Evolutionary conservation across 2,113 vertebrate genomes (phyloP).

Genomic region (Nothoprocta perdicaria): DNA sequence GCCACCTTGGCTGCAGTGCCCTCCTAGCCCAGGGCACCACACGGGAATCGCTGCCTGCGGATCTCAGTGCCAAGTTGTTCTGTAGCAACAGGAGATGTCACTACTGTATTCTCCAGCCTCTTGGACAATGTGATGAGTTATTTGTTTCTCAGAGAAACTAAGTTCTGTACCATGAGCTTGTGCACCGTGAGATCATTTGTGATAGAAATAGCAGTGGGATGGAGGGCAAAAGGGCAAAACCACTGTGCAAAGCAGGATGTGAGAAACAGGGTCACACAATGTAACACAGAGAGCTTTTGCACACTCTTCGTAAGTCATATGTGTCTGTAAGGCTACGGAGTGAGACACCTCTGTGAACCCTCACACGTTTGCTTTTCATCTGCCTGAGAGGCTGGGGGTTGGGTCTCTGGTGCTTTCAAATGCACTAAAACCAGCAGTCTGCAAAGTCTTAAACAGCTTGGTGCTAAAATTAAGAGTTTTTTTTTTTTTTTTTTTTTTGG

Average conservation of each 20-base stretch:
- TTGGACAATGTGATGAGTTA: rapidly evolving
- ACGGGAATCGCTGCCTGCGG: background rate
- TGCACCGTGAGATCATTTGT: rapidly evolving
- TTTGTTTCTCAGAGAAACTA: background rate
- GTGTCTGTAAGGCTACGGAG: rapidly evolving
- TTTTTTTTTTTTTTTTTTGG: too few relatives aligned
- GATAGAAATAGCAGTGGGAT: background rate
- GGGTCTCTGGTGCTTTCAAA: rapidly evolving
- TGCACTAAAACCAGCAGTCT: rapidly evolving
- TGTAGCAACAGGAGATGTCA: background rate
- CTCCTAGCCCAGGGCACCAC: too few relatives aligned
- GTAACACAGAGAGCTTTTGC: background rate
- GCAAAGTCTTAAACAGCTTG: background rate
- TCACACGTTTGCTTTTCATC: background rate
- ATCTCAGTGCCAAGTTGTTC: background rate
- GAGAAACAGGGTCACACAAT: background rate
- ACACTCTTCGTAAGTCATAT: rapidly evolving
- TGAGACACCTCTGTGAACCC: rapidly evolving
- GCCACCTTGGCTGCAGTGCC: too few relatives aligned
- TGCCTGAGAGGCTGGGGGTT: background rate
- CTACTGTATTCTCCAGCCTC: background rate
- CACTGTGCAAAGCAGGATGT: background rate
- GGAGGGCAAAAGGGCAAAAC: background rate
- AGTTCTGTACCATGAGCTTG: rapidly evolving
- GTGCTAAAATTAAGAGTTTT: background rate